Percentiles rank a stretch among this genome's conserved stretches.
Evolutionary conservation across 2,888 invertebrate genomes (phyloP).

Genomic region (Hololepta plana): DNA sequence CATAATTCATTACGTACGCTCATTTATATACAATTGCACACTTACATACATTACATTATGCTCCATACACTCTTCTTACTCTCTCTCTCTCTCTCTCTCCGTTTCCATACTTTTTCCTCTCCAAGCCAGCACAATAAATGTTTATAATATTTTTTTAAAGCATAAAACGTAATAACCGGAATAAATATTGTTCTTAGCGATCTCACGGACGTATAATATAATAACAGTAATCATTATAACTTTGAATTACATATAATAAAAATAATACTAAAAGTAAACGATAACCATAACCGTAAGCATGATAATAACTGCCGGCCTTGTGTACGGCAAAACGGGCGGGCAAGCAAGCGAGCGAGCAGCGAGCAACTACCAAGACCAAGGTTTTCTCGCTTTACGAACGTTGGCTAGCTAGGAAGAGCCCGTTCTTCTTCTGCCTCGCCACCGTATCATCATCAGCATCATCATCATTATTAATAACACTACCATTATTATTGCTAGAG

Average conservation of each 20-base stretch:
- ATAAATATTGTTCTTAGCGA: constrained; percentile 12
- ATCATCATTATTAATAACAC: too few relatives aligned
- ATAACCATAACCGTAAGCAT: constrained; percentile 24
- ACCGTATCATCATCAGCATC: too few relatives aligned
- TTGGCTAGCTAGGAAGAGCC: too few relatives aligned
- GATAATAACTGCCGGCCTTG: constrained; percentile 21
- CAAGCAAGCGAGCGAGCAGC: too few relatives aligned
- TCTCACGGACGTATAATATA: constrained; percentile 17
- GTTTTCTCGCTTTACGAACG: too few relatives aligned
- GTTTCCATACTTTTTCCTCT: constrained; percentile 1
- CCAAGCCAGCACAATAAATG: neutral
- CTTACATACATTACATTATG: constrained; percentile 14
- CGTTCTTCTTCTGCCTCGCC: constrained; percentile 2
- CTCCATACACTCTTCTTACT: constrained; percentile 8
- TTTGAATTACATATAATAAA: constrained; percentile 27
- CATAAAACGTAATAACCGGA: constrained; percentile 15
- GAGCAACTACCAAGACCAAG: constrained; percentile 8
- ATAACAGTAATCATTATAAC: constrained; percentile 24
- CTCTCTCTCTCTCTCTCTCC: neutral
- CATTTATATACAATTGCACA: constrained; percentile 13
- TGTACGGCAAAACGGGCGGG: constrained; percentile 9
- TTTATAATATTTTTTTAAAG: constrained; percentile 4
- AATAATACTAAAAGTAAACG: constrained; percentile 24
- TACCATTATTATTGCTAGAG: too few relatives aligned
- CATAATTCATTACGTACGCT: constrained; percentile 10